Evolutionary conservation across 2,113 vertebrate genomes (phyloP), one percentile per base, ranked within the genome.

Genomic region (Pristiophorus japonicus): DNA sequence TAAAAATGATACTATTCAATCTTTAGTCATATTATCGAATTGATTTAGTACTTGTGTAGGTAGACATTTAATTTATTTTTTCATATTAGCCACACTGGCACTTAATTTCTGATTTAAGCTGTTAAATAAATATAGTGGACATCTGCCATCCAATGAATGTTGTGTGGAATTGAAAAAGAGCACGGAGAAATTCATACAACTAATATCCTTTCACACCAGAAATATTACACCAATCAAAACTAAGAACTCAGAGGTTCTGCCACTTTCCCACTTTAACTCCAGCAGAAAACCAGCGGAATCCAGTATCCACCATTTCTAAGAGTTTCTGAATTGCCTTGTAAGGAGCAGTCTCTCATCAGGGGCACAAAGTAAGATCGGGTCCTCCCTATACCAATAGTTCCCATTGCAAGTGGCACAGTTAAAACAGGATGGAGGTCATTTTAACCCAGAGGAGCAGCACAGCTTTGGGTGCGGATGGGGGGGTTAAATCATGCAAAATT

Each of bases 1-100:
- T 94, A 73, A 67, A 94, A 94, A 94, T 94, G 38, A 94, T 70
- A 94, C n/a, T 65, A 94, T 94, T 94, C 42, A 94, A 94, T 47
- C 18, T 73, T 94, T 67, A 92, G 59, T 22, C 34, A 34, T 70
- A 51, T 94, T 94, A n/a, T 94, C 14, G 42, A 94, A 70, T 70
- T 70, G 65, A 70, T 94, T 92, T 38, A 92, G 59, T 92, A 65
- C 34, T 63, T 92, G 88, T 92, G 38, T 63, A 62, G 88, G 59
- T 38, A 92, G 18, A 38, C 30, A 92, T 92, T 63, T 92, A 92
- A 92, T 63, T 91, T 91, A 63, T 91, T n/a, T 63, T 92, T 38
- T 67, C 42, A n/a, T 47, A 47, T 94, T 94, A 94, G 65, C 66
- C 22, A 47, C 24, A 94, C 24, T 94, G 66, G 30, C 66, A 70